Evolutionary conservation across 2,113 vertebrate species (phyloP).

Genomic region (Actinemys pallida): DNA sequence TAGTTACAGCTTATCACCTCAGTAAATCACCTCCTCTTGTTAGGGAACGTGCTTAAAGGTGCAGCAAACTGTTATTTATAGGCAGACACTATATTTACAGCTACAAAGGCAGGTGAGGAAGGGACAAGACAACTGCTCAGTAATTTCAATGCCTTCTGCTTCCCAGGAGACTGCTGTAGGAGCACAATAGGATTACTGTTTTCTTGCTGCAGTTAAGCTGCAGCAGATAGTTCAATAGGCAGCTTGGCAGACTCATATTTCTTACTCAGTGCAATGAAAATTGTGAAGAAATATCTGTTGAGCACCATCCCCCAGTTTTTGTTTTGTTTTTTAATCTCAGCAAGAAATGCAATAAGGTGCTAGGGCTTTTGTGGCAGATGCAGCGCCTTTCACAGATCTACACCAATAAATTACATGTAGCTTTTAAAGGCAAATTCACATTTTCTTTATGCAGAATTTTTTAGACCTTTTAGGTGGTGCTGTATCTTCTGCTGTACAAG

Average conservation of each 20-base stretch:
- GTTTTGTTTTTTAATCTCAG: constrained; percentile 23
- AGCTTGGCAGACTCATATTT: constrained; percentile 69
- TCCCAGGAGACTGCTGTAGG: constrained; percentile 76
- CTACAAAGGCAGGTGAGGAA: constrained; percentile 80
- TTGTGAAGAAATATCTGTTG: constrained; percentile 45
- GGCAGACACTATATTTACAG: constrained; percentile 81
- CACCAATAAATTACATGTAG: constrained; percentile 7
- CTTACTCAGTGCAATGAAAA: constrained; percentile 66
- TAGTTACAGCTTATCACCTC: constrained; percentile 91
- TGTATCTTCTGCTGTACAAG: background rate
- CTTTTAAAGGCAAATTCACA: background rate
- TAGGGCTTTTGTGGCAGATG: background rate
- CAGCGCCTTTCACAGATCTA: background rate
- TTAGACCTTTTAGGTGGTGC: background rate
- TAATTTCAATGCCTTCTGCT: constrained; percentile 75
- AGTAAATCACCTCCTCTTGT: constrained; percentile 91
- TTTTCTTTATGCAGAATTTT: constrained; percentile 1
- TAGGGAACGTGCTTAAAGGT: constrained; percentile 77
- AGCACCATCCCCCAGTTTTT: background rate
- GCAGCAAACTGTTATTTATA: constrained; percentile 88
- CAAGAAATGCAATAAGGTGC: background rate
- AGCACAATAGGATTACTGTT: constrained; percentile 82
- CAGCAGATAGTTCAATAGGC: constrained; percentile 76
- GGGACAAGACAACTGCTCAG: constrained; percentile 71
- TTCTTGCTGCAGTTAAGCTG: constrained; percentile 76